These are phyloP conservation scores for Octomys mimax DNA, from an alignment of 2,797 vertebrate genomes.

Conservation along the genomic window DNA sequence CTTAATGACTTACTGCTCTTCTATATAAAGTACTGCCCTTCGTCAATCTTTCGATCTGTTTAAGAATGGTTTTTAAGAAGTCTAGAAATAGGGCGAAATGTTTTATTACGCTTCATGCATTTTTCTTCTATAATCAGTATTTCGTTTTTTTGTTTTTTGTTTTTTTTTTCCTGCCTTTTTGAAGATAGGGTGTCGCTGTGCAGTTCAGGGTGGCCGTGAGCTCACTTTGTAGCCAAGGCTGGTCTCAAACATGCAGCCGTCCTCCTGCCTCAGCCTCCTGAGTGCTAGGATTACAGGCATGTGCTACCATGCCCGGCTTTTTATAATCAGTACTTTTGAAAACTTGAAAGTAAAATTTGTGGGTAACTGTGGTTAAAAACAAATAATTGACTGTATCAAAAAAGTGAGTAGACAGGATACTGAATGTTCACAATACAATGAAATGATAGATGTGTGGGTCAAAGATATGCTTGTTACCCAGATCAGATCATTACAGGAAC, in stretches of 20 bases:
- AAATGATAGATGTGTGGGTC: not conserved
- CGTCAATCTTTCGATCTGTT: not conserved
- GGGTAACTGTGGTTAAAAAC: not conserved
- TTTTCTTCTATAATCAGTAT: not conserved
- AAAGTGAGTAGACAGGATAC: not conserved
- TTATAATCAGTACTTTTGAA: conserved; percentile 22
- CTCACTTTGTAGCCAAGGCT: too few relatives aligned
- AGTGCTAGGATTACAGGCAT: too few relatives aligned
- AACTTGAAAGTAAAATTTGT: conserved; percentile 10
- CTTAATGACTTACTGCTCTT: not conserved
- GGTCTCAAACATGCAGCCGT: too few relatives aligned
- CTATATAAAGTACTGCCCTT: not conserved
- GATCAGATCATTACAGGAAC: not conserved
- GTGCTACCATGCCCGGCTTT: not conserved
- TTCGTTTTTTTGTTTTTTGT: too few relatives aligned
- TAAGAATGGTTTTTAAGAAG: conserved; percentile 17
- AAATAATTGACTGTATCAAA: not conserved
- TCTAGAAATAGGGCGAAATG: not conserved
- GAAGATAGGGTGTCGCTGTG: too few relatives aligned
- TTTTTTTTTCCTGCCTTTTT: too few relatives aligned
- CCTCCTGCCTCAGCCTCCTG: too few relatives aligned
- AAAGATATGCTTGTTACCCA: not conserved
- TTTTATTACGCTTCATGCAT: not conserved
- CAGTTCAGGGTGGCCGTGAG: too few relatives aligned
- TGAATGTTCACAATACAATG: not conserved